Conservation (phyloP, 92 coral and sea anemone genomes). For the Epizoanthus stellaris region DNA sequence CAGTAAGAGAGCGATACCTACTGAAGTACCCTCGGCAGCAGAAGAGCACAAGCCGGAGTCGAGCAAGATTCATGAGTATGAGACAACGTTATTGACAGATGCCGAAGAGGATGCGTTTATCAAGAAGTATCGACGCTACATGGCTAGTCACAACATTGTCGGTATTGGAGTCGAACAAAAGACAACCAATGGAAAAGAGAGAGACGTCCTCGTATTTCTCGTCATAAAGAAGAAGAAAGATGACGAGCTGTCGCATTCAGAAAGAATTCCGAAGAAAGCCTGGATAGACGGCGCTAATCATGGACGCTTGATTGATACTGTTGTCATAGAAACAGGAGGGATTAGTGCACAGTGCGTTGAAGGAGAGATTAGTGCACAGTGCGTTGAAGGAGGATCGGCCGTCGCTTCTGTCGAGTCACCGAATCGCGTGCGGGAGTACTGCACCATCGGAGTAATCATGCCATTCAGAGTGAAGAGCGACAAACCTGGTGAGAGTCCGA, state of each 20-base stretch:
- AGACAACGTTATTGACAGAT: background rate
- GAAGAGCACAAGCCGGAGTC: too few relatives aligned
- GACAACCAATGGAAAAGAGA: slow-evolving; percentile 3
- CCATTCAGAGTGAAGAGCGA: background rate
- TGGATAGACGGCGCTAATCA: background rate
- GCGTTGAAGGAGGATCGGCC: background rate
- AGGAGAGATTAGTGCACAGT: background rate
- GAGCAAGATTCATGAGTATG: too few relatives aligned
- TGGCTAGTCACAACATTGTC: background rate
- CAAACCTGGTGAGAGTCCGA: background rate
- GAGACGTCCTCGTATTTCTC: background rate
- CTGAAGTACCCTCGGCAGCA: too few relatives aligned
- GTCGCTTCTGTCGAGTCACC: background rate
- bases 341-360: background rate
- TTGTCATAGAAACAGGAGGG: too few relatives aligned
- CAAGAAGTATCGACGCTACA: background rate
- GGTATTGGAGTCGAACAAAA: slow-evolving; percentile 1
- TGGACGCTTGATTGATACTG: slow-evolving; percentile 3
- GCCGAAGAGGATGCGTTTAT: background rate
- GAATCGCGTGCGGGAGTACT: background rate
- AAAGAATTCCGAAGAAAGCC: slow-evolving; percentile 24
- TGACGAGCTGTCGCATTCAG: background rate
- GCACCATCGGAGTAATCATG: background rate
- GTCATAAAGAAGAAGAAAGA: background rate
- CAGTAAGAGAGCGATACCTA: too few relatives aligned